Conservation (phyloP, 2,888 invertebrate genomes). For the Drosophila kanekoi region DNA sequence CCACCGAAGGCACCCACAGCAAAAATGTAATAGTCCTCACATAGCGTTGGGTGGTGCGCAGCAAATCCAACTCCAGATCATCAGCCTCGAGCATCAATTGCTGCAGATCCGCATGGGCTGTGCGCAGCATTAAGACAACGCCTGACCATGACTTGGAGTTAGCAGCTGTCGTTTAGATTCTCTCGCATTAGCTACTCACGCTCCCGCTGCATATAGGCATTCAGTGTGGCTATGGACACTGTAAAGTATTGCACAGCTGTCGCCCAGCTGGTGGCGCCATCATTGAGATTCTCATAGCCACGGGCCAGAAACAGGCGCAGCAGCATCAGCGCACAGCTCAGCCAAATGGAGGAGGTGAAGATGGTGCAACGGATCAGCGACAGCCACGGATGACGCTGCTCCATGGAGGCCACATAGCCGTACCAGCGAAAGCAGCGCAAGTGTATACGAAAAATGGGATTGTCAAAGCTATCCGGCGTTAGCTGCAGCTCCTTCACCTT, state of each 20-base stretch:
- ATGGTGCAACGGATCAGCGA: slow-evolving; percentile 60
- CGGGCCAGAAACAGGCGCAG: slow-evolving; percentile 44
- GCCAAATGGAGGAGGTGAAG: slow-evolving; percentile 69
- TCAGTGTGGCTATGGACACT: slow-evolving; percentile 69
- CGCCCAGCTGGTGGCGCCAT: slow-evolving; percentile 69
- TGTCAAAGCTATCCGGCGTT: slow-evolving; percentile 57
- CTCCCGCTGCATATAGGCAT: slow-evolving; percentile 65
- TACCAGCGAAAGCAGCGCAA: slow-evolving; percentile 60
- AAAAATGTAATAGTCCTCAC: slow-evolving; percentile 56
- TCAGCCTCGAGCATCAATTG: slow-evolving; percentile 56
- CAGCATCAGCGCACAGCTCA: slow-evolving; percentile 61
- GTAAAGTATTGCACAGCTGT: slow-evolving; percentile 72
- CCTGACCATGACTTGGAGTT: slow-evolving; percentile 36
- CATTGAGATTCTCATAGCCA: slow-evolving; percentile 55
- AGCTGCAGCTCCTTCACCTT: slow-evolving; percentile 57
- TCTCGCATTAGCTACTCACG: slow-evolving; percentile 52
- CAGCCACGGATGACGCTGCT: slow-evolving; percentile 54
- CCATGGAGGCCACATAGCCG: slow-evolving; percentile 65
- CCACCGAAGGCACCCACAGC: slow-evolving; percentile 66
- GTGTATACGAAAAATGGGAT: slow-evolving; percentile 66
- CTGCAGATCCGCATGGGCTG: slow-evolving; percentile 61
- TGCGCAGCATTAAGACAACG: slow-evolving; percentile 59
- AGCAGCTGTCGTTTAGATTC: no score
- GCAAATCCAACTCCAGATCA: slow-evolving; percentile 49
- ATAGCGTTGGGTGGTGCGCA: slow-evolving; percentile 61